Conservation (phyloP, 2,113 vertebrate genomes). For the Micronisus gabar region DNA sequence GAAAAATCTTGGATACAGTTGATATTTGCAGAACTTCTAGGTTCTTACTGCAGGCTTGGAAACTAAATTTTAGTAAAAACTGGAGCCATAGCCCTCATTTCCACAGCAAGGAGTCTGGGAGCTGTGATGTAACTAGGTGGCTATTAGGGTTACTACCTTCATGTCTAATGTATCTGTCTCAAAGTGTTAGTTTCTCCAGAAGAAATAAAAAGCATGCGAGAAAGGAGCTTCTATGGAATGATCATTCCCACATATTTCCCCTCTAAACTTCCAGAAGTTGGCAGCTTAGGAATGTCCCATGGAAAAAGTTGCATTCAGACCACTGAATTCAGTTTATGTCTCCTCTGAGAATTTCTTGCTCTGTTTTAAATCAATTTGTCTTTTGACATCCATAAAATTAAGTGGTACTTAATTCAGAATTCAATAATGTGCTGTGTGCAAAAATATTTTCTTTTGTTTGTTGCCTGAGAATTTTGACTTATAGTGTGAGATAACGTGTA, state of each 20-base stretch:
- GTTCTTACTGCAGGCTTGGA: background rate
- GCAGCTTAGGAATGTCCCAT: background rate
- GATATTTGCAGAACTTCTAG: background rate
- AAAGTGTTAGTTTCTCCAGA: background rate
- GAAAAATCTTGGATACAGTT: background rate
- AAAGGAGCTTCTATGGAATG: background rate
- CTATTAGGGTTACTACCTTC: background rate
- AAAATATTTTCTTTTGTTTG: background rate
- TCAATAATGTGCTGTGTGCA: background rate
- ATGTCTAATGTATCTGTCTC: background rate
- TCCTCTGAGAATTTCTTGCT: background rate
- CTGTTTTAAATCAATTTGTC: background rate
- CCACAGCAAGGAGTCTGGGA: background rate
- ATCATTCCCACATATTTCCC: background rate
- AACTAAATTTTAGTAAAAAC: background rate
- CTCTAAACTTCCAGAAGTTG: background rate
- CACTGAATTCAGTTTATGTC: background rate
- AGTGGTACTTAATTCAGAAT: background rate
- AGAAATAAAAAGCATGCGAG: background rate
- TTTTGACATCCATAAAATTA: background rate
- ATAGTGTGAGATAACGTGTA: background rate
- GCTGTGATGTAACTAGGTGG: rapidly evolving
- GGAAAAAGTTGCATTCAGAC: background rate
- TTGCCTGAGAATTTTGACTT: background rate
- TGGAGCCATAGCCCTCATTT: background rate